Percentiles rank a stretch among this genome's conserved stretches.
Conservation (phyloP, 1,140 invertebrate genomes). For the Anastrepha obliqua region DNA sequence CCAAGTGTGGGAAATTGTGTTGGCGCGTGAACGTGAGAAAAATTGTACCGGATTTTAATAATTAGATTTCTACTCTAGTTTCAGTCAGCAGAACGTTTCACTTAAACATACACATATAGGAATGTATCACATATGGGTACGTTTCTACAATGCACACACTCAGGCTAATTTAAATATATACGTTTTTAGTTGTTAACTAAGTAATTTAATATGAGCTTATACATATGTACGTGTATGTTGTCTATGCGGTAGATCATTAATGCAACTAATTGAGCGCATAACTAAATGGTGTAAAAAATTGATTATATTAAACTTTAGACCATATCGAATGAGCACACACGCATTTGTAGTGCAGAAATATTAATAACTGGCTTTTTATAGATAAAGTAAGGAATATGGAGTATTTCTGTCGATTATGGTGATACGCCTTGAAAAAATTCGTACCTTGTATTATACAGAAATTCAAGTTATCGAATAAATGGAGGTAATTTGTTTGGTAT, state of each 20-base stretch:
- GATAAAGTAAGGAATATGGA: too few relatives aligned
- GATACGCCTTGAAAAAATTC: too few relatives aligned
- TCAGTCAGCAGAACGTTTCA: not conserved
- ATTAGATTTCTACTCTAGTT: not conserved
- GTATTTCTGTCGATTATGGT: too few relatives aligned
- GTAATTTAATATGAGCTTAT: conserved; percentile 20
- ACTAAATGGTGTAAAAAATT: conserved; percentile 20
- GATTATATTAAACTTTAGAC: not conserved
- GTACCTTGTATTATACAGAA: too few relatives aligned
- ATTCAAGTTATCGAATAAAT: too few relatives aligned
- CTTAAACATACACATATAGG: not conserved
- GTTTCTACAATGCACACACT: not conserved
- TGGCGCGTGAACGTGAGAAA: conserved; percentile 33
- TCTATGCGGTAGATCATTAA: not conserved
- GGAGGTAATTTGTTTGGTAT: too few relatives aligned
- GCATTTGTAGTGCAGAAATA: not conserved
- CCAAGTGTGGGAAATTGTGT: conserved; percentile 3
- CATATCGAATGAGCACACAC: not conserved
- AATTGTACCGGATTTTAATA: not conserved
- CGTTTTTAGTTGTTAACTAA: not conserved
- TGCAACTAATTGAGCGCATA: conserved; percentile 9
- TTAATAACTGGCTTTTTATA: not conserved
- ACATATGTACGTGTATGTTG: not conserved
- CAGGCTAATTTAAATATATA: not conserved
- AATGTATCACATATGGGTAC: not conserved